Conservation (phyloP, 2,888 invertebrate species). For the Melitaea athalia region DNA sequence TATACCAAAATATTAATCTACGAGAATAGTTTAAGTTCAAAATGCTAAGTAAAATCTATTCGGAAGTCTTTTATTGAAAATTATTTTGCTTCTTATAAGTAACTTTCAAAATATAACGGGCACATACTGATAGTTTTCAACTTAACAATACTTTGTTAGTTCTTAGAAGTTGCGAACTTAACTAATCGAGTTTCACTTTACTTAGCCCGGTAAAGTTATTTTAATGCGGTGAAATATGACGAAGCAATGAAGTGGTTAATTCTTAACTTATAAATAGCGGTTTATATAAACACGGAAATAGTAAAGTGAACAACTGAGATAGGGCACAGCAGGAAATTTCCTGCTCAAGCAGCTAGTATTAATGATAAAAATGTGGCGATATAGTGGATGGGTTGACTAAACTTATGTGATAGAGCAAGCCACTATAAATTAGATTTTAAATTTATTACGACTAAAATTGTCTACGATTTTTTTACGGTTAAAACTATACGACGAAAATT, state of each 20-base stretch:
- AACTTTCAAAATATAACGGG: neutral
- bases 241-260: neutral
- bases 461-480: no score
- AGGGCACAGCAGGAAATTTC: no score
- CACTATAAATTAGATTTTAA: no score
- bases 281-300: constrained; percentile 1
- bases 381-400: no score
- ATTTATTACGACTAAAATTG: no score
- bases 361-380: no score
- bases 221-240: constrained; percentile 13
- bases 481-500: no score
- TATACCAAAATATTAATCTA: no score
- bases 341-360: no score
- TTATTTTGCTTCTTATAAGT: neutral
- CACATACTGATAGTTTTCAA: constrained; percentile 7
- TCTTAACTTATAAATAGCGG: constrained; percentile 1
- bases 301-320: neutral
- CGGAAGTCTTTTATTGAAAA: neutral
- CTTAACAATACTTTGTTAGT: constrained; percentile 14
- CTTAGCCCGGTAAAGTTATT: constrained; percentile 8
- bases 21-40: neutral
- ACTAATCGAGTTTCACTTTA: constrained; percentile 12
- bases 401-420: no score
- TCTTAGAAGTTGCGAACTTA: constrained; percentile 3
- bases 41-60: neutral